Evolutionary conservation across 1,140 invertebrate genomes (phyloP).

Genomic region (Calycopis cecrops): DNA sequence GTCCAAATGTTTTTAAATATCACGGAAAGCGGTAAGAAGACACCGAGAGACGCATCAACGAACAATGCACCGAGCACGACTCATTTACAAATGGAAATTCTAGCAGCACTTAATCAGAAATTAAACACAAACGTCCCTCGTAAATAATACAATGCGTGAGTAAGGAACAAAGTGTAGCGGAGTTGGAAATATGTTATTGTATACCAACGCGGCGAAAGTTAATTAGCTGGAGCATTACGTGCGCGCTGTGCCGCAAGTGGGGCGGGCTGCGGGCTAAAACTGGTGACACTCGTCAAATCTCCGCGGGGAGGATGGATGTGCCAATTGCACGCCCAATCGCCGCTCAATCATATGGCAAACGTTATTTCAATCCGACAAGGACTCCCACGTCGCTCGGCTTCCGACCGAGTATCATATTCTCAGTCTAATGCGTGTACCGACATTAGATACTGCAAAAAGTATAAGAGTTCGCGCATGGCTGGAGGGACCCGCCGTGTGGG

Average conservation of each 20-base stretch:
- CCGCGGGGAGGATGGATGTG: constrained; percentile 44
- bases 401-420: constrained; percentile 37
- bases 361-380: constrained; percentile 20
- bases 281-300: constrained; percentile 26
- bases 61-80: no score
- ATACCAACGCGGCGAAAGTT: constrained; percentile 10
- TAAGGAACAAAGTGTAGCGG: not conserved
- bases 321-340: constrained; percentile 20
- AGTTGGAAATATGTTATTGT: not conserved
- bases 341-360: constrained; percentile 10
- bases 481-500: constrained; percentile 45
- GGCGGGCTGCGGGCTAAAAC: constrained; percentile 9
- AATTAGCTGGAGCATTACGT: constrained; percentile 3
- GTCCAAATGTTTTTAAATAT: not conserved
- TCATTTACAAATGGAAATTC: no score
- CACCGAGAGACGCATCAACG: no score
- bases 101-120: no score
- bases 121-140: no score
- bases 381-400: constrained; percentile 53
- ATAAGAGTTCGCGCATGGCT: constrained; percentile 31
- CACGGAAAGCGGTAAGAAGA: no score
- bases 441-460: constrained; percentile 54
- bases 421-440: constrained; percentile 33
- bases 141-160: no score
- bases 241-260: not conserved